Evolutionary conservation across 1,140 invertebrate genomes (phyloP), one percentile per base, ranked within the genome.

Genomic region (Paraescarpia echinospica): DNA sequence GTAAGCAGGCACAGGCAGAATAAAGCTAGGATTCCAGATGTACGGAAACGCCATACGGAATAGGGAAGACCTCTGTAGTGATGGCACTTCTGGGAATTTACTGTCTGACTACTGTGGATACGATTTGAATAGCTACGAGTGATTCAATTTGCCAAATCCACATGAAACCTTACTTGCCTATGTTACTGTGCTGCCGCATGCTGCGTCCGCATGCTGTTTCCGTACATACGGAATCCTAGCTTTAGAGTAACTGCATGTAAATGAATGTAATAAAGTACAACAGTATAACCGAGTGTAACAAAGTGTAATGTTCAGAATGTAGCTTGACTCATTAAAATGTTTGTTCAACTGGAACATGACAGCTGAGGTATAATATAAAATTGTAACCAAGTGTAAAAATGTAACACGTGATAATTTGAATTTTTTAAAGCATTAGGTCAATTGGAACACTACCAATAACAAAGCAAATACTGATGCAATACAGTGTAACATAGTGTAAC

Each of bases 1-100:
- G 94, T 22, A 93, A 48, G 89, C n/a, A 90, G 18, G 91, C 33
- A 34, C 92, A 92, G 35, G 33, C 22, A 48, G 33, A 92, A 91
- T 12, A 48, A n/a, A n/a, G n/a, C n/a, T n/a, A n/a, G n/a, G n/a
- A n/a, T n/a, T n/a, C n/a, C n/a, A n/a, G n/a, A n/a, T n/a, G n/a
- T n/a, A n/a, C n/a, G n/a, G n/a, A n/a, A n/a, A n/a, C n/a, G n/a
- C n/a, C n/a, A n/a, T n/a, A n/a, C n/a, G n/a, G n/a, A n/a, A n/a
- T n/a, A n/a, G n/a, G n/a, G n/a, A n/a, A n/a, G n/a, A n/a, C n/a
- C n/a, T n/a, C n/a, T n/a, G n/a, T n/a, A n/a, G n/a, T n/a, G n/a
- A n/a, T n/a, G n/a, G n/a, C n/a, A n/a, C n/a, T n/a, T n/a, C n/a
- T n/a, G n/a, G n/a, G n/a, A n/a, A n/a, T n/a, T n/a, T n/a, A n/a